phyloP scores from a whole-genome alignment of 2,113 vertebrate species.

The Herpailurus yagouaroundi region DNA sequence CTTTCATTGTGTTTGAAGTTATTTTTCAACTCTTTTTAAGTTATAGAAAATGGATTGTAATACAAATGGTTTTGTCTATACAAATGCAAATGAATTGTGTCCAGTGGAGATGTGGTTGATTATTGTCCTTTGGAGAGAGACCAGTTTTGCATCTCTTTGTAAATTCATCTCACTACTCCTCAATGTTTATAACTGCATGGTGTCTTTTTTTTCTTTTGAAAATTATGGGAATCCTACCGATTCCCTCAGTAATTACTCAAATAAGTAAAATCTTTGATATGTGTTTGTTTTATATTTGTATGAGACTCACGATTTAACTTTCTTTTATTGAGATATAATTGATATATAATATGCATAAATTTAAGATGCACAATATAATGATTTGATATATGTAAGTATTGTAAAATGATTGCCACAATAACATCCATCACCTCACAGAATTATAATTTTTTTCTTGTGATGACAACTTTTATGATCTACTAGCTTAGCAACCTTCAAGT shows the following conservation, averaged over 20 bases:
- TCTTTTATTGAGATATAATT: not conserved
- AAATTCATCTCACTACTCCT: not conserved
- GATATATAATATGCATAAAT: not conserved
- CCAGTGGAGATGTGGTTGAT: not conserved
- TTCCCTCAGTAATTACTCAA: not conserved
- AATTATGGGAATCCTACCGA: not conserved
- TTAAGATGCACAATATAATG: not conserved
- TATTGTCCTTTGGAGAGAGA: not conserved
- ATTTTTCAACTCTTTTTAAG: conserved; percentile 1
- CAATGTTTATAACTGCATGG: not conserved
- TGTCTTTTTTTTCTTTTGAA: not conserved
- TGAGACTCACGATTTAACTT: not conserved
- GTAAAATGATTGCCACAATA: not conserved
- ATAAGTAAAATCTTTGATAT: not conserved
- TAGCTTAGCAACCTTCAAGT: not conserved
- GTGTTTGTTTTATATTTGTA: not conserved
- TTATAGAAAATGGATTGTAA: not conserved
- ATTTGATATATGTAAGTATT: not conserved
- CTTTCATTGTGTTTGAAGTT: not conserved
- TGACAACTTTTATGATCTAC: not conserved
- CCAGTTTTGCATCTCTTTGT: not conserved
- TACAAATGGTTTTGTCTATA: not conserved
- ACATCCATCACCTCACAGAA: not conserved
- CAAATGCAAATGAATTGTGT: conserved; percentile 4
- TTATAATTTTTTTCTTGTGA: not conserved